phyloP scores from a whole-genome alignment of 2,888 invertebrate species.

The Azorinus chamasolen region DNA sequence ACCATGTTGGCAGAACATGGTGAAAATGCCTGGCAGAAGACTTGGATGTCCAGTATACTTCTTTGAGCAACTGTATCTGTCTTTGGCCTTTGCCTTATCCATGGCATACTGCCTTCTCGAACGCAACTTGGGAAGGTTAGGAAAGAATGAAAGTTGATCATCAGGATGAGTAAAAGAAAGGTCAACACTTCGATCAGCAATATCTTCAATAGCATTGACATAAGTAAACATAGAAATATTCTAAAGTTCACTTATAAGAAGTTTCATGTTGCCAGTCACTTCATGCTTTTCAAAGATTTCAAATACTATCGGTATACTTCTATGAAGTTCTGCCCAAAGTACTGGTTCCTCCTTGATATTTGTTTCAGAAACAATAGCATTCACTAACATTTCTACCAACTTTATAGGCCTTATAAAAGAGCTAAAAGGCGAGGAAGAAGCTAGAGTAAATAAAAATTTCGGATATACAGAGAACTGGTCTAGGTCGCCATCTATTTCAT shows the following conservation, averaged over 20 bases:
- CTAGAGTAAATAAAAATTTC: slow-evolving; percentile 6
- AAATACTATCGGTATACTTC: neutral
- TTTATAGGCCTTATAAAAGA: slow-evolving; percentile 5
- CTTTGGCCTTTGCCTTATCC: slow-evolving; percentile 2
- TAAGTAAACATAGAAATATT: slow-evolving; percentile 2
- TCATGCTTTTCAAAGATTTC: slow-evolving; percentile 10
- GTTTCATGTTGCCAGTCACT: slow-evolving; percentile 6
- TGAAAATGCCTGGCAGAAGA: slow-evolving; percentile 44
- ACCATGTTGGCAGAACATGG: slow-evolving; percentile 48
- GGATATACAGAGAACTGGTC: slow-evolving; percentile 1
- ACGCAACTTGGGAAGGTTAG: slow-evolving; percentile 1
- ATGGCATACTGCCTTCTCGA: slow-evolving; percentile 15
- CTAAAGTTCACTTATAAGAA: slow-evolving; percentile 1
- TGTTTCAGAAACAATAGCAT: slow-evolving; percentile 7
- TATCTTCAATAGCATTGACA: neutral
- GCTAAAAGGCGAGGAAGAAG: slow-evolving; percentile 2
- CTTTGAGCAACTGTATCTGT: slow-evolving; percentile 4
- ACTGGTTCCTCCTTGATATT: slow-evolving; percentile 11
- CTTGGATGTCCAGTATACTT: slow-evolving; percentile 28
- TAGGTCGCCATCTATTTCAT: slow-evolving; percentile 8
- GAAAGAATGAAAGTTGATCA: slow-evolving; percentile 19
- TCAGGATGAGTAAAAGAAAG: neutral
- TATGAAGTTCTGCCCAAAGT: slow-evolving; percentile 5
- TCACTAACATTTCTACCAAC: slow-evolving; percentile 1
- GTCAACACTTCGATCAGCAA: neutral